Evolutionary conservation across 2,113 vertebrate genomes (phyloP), one percentile per base, ranked within the genome.

Genomic region (Neogale vison): DNA sequence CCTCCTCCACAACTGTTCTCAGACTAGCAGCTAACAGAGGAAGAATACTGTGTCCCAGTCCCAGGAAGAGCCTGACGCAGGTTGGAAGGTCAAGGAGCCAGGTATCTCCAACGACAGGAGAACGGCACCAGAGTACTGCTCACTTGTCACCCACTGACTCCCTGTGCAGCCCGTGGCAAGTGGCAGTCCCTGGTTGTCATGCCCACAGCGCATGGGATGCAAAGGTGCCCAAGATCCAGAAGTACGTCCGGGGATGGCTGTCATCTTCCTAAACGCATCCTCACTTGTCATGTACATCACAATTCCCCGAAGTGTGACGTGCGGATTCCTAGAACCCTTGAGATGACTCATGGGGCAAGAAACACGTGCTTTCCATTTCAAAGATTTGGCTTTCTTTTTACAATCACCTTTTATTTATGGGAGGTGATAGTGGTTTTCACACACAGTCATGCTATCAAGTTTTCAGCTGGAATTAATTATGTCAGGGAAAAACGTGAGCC

Each of bases 391-490:
- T 92, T 81, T 94, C 50, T 80, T 94, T 96, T 87, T 79, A 90
- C 3, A 3, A 77, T 82, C 80, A 90, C 67, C 85, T 89, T 92
- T 89, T 96, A 71, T 94, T 94, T 94, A 77, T 34, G 36, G 81
- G 82, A 83, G 74, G n/a, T 26, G 42, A 90, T 61, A 52, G 26
- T 47, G 36, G 69, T 80, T 96, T 84, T 79, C 57, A 88, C 7
- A 74, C 57, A 77, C 0, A 0, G 59, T 74, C 76, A 61, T 9
- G 23, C 15, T 74, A 67, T 90, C 72, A 96, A 84, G n/a, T 80
- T 90, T 96, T 92, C 76, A 88, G 74, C 42, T 93, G 84, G 74
- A 85, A 93, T 85, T 88, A 83, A 96, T 92, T 88, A 74, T 80
- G 63, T 84, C 87, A 88, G 81, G 90, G 74, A 55, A 83, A 95